Base-by-base conservation (phyloP, 1,140 invertebrate species). In the Leucophenga varia region DNA sequence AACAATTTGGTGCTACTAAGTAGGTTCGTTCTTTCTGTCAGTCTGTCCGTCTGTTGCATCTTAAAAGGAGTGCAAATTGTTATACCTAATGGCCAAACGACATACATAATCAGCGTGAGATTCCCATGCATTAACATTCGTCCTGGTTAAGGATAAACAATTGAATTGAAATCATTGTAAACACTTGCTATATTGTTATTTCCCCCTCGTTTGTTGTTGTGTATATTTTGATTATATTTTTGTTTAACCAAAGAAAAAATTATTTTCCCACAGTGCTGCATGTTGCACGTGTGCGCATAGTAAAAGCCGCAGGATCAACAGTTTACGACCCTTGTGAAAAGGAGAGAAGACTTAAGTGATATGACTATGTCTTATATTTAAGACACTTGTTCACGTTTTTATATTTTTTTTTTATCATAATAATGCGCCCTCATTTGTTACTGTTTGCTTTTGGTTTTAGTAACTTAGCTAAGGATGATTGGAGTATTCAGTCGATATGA, bases 51-150 rank as follows among this genome's bases (percentile, higher is more conserved):
- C 3, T 19, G 18, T 17, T 16, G 35, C 3, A 6, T 18, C 10
- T 9, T 44, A 56, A 67, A 67, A 67, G 63, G 64, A 67, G 63
- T 67, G 63, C 64, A 67, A 68, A 67, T 68, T 67, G 63, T 59
- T 25, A 59, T 52, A 63, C 64, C 63, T 67, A 67, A 67, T 67
- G 59, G 64, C 56, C 63, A 67, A 67, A 68, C 63, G 57, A 67
- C 64, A 67, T 59, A 54, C 60, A 57, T 54, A 63, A 55, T 6
- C 22, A 10, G 22, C 5, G n/a, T n/a, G n/a, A n/a, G n/a, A 25
- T 25, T 25, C 22, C 22, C 22, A 25, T 10, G 57, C 63, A 67
- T 67, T 65, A 56, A 46, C 50, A 57, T 60, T 64, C 59, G 63
- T 67, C 63, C 56, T 59, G 63, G 36, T 34, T 21, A 36, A 40